Conservation (phyloP, 2,797 vertebrate species). For the Tenualosa thibaudeaui region DNA sequence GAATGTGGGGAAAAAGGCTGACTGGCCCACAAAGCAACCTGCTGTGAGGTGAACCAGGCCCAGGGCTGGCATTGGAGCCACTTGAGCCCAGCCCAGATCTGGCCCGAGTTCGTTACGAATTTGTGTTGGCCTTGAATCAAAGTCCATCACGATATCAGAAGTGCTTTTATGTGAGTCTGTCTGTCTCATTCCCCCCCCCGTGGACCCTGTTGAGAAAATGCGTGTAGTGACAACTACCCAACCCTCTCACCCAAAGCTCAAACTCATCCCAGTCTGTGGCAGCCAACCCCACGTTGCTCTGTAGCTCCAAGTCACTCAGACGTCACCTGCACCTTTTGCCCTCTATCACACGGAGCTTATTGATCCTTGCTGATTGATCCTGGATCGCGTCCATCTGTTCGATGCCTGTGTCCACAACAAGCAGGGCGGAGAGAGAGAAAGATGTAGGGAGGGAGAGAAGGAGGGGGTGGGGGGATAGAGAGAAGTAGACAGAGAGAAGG, state of each 20-base stretch:
- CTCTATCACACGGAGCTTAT: slow-evolving; percentile 66
- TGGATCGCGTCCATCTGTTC: slow-evolving; percentile 70
- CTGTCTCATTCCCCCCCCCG: neutral
- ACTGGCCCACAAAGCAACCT: neutral
- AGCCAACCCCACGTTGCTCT: slow-evolving; percentile 39
- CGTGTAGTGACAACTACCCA: slow-evolving; percentile 31
- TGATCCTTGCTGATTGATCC: slow-evolving; percentile 72
- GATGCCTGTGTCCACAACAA: slow-evolving; percentile 42
- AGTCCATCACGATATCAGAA: neutral
- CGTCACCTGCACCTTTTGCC: slow-evolving; percentile 54
- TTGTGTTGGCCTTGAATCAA: neutral
- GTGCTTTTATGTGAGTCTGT: neutral
- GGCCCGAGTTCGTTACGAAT: neutral
- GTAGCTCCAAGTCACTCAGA: slow-evolving; percentile 52
- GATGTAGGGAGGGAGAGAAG: slow-evolving; percentile 10
- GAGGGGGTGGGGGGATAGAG: neutral
- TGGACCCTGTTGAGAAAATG: slow-evolving; percentile 42
- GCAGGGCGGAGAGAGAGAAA: slow-evolving; percentile 40
- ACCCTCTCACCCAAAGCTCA: neutral
- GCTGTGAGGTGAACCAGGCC: neutral
- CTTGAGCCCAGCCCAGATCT: neutral
- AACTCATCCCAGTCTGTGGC: neutral
- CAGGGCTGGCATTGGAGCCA: neutral
- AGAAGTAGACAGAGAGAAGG: slow-evolving; percentile 33
- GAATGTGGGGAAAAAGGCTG: neutral